Evolutionary conservation across 2,113 vertebrate genomes (phyloP), one percentile per base, ranked within the genome.

Genomic region (Apodemus sylvaticus): DNA sequence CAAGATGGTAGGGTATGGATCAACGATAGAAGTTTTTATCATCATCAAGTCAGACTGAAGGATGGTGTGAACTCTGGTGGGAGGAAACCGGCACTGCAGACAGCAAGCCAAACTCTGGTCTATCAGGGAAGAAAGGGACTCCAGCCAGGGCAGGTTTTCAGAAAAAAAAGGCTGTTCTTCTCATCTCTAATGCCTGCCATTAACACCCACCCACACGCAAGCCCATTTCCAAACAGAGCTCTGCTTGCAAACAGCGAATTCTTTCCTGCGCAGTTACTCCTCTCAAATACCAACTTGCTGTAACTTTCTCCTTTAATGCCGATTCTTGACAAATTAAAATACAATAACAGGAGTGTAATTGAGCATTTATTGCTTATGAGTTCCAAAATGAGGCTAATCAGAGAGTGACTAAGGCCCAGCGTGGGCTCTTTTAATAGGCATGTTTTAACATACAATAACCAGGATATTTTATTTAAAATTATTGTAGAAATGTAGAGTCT

Each of bases 321-420:
- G 82, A 89, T 91, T 98, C 96, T 98, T 97, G 94, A 95, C 97
- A 98, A 98, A 98, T 98, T 98, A 98, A 98, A 98, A 98, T 96
- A 98, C 97, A 96, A 95, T 97, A 98, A 98, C 96, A 98, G 98
- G 97, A 98, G 98, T 94, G 97, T 98, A 98, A 98, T 96, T 98
- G 97, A 98, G 98, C 97, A 98, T 97, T 97, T 97, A 97, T 97
- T 97, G 98, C 96, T 98, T 96, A 97, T 98, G 97, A 94, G 96
- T 94, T 98, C 95, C 85, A 85, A 97, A 98, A 97, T 90, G 96
- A 98, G 98, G 92, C 97, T 98, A 98, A 98, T 98, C 98, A 98
- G 98, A 98, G 29, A 97, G 95, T 1, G 96, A 96, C 96, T 97
- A 93, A 98, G 97, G 93, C 97, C 92, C 95, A 19, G 97, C 98